Conservation (phyloP, 1,140 invertebrate species). For the Spodoptera litura region DNA sequence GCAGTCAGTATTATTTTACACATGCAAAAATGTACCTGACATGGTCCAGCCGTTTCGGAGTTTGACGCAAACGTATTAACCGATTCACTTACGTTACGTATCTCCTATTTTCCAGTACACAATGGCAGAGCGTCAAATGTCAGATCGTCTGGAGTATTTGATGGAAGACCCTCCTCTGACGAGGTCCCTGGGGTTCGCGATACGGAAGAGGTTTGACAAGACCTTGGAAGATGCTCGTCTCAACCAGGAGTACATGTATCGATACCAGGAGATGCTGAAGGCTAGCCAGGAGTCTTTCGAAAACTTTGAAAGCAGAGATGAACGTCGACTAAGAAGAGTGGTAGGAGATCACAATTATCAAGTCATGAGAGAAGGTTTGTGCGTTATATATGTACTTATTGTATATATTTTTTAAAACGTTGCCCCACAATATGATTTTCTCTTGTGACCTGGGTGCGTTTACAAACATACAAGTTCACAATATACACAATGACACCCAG, state of each 20-base stretch:
- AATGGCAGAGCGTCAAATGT: not conserved
- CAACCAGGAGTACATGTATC: conserved; percentile 58
- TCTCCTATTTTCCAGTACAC: not conserved
- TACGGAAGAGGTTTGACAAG: conserved; percentile 49
- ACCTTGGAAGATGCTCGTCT: conserved; percentile 57
- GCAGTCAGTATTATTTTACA: too few relatives aligned
- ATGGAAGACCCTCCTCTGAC: conserved; percentile 58
- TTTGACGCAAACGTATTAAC: too few relatives aligned
- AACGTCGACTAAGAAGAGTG: conserved; percentile 42
- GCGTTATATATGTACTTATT: not conserved
- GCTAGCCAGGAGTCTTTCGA: conserved; percentile 58
- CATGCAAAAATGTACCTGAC: too few relatives aligned
- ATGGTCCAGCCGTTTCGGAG: too few relatives aligned
- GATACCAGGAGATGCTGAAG: conserved; percentile 69
- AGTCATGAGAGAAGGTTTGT: conserved; percentile 48
- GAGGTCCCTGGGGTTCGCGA: conserved; percentile 63
- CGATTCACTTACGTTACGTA: not conserved
- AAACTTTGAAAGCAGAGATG: conserved; percentile 44
- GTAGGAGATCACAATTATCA: conserved; percentile 45
- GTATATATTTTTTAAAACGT: too few relatives aligned
- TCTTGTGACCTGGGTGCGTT: too few relatives aligned
- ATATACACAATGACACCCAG: too few relatives aligned
- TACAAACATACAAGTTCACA: too few relatives aligned
- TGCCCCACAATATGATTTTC: too few relatives aligned
- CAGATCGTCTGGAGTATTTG: not conserved